Evolutionary conservation across 2,888 invertebrate genomes (phyloP), one percentile per base, ranked within the genome.

Genomic region (Ophion costatus): DNA sequence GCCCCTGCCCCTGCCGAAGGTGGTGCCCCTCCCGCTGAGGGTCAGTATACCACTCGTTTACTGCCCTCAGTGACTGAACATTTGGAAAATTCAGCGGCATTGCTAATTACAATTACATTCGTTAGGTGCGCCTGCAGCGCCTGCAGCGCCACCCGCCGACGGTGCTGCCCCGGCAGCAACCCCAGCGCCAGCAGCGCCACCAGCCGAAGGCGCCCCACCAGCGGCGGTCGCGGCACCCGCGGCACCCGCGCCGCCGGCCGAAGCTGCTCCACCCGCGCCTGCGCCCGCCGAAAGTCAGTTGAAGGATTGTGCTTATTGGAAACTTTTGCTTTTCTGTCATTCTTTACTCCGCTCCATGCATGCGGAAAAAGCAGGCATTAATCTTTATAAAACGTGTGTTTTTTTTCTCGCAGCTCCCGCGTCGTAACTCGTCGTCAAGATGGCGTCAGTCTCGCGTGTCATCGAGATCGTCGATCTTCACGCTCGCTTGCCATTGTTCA

Each of bases 401-500:
- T 29, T 11, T 79, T 73, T 64, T 59, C 20, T 75, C 89, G 9
- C 89, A 93, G 92, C 92, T 59, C 92, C 92, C 66, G 90, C 91
- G 77, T 92, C 92, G 91, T 92, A 93, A 93, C 88, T 90, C 80
- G 7, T 67, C 59, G 7, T 67, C 59, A 56, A 71, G 77, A 75
- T 66, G 51, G 56, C 45, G 24, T 61, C 74, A 14, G 61, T 73
- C 57, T 17, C 66, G 64, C 59, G 56, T 64, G 70, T 80, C 70
- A 77, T 80, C 80, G 63, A 76, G 80, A 80, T 80, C 66, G 22
- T 59, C 45, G 45, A 71, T 61, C 17, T n/a, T 22, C 33, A 67
- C 38, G 33, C 33, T 61, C 67, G 56, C 59, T 64, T 84, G 38
- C 75, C 66, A 33, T 33, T 14, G 17, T 66, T 70, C 29, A 45